phyloP scores from a whole-genome alignment of 2,797 vertebrate genomes.

The Trematomus bernacchii region DNA sequence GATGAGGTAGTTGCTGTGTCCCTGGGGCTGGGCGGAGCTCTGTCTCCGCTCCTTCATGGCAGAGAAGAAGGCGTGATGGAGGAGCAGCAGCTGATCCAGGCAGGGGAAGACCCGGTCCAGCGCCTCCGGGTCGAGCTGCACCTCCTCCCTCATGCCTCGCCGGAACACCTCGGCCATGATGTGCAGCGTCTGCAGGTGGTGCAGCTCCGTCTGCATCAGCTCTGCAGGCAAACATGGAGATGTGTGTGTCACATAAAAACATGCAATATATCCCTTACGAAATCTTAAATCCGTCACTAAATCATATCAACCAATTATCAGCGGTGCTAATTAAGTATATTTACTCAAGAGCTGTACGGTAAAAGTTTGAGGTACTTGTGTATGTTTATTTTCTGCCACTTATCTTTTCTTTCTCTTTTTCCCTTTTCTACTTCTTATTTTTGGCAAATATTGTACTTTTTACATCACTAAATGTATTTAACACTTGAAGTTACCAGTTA shows the following conservation, averaged over 20 bases:
- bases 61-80: slow-evolving; percentile 91
- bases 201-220: slow-evolving; percentile 97
- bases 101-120: slow-evolving; percentile 95
- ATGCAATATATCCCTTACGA: neutral
- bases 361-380: too few relatives aligned
- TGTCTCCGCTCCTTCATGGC: slow-evolving; percentile 91
- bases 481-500: too few relatives aligned
- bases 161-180: slow-evolving; percentile 98
- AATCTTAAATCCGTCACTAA: neutral
- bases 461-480: too few relatives aligned
- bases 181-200: slow-evolving; percentile 94
- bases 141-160: slow-evolving; percentile 93
- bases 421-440: too few relatives aligned
- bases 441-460: too few relatives aligned
- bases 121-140: slow-evolving; percentile 90
- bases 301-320: neutral
- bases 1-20: slow-evolving; percentile 92
- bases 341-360: too few relatives aligned
- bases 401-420: too few relatives aligned
- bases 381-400: too few relatives aligned
- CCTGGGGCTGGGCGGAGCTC: slow-evolving; percentile 82
- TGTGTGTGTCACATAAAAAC: neutral
- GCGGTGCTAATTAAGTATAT: too few relatives aligned
- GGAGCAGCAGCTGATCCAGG: slow-evolving; percentile 91
- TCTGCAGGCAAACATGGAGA: slow-evolving; percentile 79